Conservation (phyloP, 2,113 vertebrate genomes). For the Chaetops frenatus region DNA sequence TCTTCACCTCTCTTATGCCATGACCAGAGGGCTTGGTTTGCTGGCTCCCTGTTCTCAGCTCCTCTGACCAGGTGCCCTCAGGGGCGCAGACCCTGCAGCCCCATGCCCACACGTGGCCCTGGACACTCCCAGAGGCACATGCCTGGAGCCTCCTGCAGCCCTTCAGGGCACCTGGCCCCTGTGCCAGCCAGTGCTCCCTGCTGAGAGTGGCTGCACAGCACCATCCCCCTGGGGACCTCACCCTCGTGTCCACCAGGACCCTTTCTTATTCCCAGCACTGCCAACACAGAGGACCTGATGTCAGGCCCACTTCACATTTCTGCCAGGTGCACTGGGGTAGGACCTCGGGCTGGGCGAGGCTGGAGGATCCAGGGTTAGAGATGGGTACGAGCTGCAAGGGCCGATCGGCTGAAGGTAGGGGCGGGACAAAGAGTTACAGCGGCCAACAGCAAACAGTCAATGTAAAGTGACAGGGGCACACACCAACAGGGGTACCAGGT, state of each 20-base stretch:
- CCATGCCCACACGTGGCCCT: accelerated
- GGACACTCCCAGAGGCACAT: accelerated
- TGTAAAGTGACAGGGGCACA: no score
- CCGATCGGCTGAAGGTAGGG: no score
- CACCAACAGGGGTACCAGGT: no score
- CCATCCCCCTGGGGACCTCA: no score
- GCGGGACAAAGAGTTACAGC: no score
- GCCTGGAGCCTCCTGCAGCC: neutral
- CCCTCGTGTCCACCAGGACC: neutral
- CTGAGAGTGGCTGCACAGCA: neutral
- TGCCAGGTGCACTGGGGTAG: neutral
- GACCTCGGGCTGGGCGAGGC: neutral
- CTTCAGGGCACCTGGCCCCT: neutral
- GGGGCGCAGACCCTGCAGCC: neutral
- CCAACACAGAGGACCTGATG: neutral
- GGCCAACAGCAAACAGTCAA: no score
- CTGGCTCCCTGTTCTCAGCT: neutral
- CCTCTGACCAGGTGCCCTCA: no score
- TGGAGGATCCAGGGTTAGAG: no score
- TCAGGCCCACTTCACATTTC: neutral
- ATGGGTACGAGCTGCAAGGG: no score
- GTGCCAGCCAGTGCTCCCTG: neutral
- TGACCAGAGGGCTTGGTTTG: no score
- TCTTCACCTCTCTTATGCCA: neutral
- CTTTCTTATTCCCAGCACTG: neutral